Conservation (phyloP, 2,888 invertebrate species). For the Plemyria rubiginata region DNA sequence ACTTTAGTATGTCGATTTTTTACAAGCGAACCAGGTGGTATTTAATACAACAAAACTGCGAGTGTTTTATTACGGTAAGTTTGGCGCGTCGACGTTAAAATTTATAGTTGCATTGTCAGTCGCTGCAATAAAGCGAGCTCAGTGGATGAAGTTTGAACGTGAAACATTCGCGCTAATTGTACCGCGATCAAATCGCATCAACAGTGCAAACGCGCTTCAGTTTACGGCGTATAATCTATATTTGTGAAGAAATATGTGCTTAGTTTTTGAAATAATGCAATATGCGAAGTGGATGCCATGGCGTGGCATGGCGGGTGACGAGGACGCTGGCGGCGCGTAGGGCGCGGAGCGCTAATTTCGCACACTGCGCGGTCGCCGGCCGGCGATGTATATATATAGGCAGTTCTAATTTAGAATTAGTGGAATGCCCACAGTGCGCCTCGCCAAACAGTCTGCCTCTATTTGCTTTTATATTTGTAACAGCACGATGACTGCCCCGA, state of each 20-base stretch:
- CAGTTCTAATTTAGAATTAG: constrained; percentile 60
- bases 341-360: constrained; percentile 44
- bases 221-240: constrained; percentile 55
- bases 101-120: constrained; percentile 58
- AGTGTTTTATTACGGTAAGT: constrained; percentile 52
- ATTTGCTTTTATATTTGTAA: constrained; percentile 40
- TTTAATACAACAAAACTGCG: constrained; percentile 43
- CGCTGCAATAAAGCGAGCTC: constrained; percentile 34
- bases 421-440: constrained; percentile 54
- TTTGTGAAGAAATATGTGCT: constrained; percentile 54
- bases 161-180: constrained; percentile 52
- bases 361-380: constrained; percentile 34
- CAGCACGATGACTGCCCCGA: constrained; percentile 28
- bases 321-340: constrained; percentile 39
- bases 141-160: constrained; percentile 40
- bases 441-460: constrained; percentile 66
- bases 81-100: constrained; percentile 48
- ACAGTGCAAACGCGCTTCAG: constrained; percentile 42
- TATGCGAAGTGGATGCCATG: constrained; percentile 49
- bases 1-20: constrained; percentile 36
- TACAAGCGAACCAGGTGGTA: constrained; percentile 37
- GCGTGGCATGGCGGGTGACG: constrained; percentile 16
- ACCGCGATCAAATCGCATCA: constrained; percentile 44
- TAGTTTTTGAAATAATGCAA: constrained; percentile 66
- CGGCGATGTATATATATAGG: constrained; percentile 50